Percentiles rank a stretch among this genome's conserved stretches.
These are phyloP conservation scores for Saturnia japonica DNA, from an alignment of 2,888 invertebrate species.

Conservation along the genomic window DNA sequence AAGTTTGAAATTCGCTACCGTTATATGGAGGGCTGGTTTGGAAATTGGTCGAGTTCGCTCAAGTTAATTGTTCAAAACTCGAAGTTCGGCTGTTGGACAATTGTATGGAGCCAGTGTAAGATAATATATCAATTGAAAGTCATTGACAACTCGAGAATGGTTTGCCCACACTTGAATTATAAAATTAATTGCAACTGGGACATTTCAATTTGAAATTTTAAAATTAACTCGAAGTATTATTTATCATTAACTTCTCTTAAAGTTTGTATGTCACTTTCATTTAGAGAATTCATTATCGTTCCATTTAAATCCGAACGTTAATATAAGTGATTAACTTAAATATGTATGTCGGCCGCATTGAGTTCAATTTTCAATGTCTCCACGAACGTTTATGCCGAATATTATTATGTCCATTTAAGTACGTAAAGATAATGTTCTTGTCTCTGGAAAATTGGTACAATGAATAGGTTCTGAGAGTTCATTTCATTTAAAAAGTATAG, in stretches of 20 bases:
- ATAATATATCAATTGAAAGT: not conserved
- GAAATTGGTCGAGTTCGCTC: too few relatives aligned
- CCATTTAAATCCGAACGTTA: not conserved
- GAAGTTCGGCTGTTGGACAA: too few relatives aligned
- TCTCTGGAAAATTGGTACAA: not conserved
- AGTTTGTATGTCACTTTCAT: constrained; percentile 2
- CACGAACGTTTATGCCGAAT: not conserved
- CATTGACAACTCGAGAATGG: not conserved
- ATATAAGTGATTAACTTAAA: not conserved
- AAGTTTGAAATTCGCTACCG: too few relatives aligned
- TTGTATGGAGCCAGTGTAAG: too few relatives aligned
- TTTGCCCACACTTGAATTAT: not conserved
- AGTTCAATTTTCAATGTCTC: not conserved
- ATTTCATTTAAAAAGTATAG: not conserved
- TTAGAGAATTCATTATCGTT: not conserved
- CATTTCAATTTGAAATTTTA: constrained; percentile 3
- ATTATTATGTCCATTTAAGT: constrained; percentile 1
- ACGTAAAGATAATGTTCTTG: not conserved
- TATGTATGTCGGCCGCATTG: not conserved
- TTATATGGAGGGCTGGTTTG: too few relatives aligned
- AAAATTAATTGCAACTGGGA: not conserved
- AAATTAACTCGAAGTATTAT: not conserved
- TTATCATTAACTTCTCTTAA: not conserved
- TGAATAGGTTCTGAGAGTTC: not conserved
- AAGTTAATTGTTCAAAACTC: too few relatives aligned